These are phyloP conservation scores for Hemibates koningsi DNA, from an alignment of 2,113 vertebrate genomes.

Conservation along the genomic window DNA sequence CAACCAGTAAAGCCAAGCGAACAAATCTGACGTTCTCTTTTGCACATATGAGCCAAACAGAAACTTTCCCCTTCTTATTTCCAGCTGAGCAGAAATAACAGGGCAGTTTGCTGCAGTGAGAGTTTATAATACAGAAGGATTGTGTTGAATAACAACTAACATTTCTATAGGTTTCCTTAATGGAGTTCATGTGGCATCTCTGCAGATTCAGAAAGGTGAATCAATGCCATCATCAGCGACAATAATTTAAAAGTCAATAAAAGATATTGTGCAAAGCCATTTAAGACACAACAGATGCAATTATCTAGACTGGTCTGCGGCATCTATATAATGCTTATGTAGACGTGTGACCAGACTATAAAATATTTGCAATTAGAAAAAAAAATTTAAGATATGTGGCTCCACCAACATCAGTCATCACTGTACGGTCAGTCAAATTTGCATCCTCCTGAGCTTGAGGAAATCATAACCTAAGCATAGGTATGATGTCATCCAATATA, in stretches of 20 bases:
- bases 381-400: neutral
- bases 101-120: neutral
- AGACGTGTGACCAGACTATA: neutral
- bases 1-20: neutral
- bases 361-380: neutral
- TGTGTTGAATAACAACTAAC: neutral
- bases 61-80: neutral
- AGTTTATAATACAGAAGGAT: neutral
- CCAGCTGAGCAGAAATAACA: neutral
- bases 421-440: neutral
- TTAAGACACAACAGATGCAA: neutral
- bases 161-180: neutral
- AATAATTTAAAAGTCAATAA: neutral
- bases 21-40: neutral
- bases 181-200: neutral
- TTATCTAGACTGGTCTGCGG: neutral
- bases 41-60: neutral
- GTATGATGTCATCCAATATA: slow-evolving; percentile 5
- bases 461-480: neutral
- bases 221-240: neutral
- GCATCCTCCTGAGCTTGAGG: neutral
- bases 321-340: neutral
- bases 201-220: neutral
- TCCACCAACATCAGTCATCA: neutral
- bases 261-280: neutral